These are phyloP conservation scores for Campylomormyrus tamandua DNA, from an alignment of 2,113 vertebrate genomes.

Conservation along the genomic window DNA sequence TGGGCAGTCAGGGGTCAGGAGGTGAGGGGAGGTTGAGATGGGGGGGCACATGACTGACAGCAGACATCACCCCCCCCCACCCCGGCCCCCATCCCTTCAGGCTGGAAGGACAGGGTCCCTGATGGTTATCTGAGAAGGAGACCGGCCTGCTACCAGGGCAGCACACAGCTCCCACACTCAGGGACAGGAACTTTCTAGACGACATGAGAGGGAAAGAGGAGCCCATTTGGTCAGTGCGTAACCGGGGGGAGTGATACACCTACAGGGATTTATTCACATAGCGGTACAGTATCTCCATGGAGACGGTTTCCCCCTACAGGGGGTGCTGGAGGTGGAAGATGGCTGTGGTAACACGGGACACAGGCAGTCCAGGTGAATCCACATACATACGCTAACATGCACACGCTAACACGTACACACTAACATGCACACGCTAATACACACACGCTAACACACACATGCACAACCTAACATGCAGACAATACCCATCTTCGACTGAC, in stretches of 20 bases:
- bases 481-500: too few relatives aligned
- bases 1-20: conserved; percentile 16
- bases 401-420: conserved; percentile 52
- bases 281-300: too few relatives aligned
- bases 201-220: neutral
- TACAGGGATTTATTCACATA: neutral
- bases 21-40: conserved; percentile 29
- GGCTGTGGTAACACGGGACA: neutral
- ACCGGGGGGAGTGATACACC: neutral
- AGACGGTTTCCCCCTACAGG: neutral
- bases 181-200: neutral
- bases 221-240: neutral
- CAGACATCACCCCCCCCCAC: conserved; percentile 73
- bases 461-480: conserved; percentile 50
- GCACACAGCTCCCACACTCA: neutral
- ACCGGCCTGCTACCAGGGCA: conserved; percentile 66
- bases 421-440: conserved; percentile 36
- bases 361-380: neutral
- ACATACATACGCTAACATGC: too few relatives aligned
- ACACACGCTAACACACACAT: neutral
- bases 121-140: conserved; percentile 88
- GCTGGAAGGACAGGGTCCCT: conserved; percentile 70
- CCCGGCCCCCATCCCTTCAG: conserved; percentile 43
- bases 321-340: too few relatives aligned
- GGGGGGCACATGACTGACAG: conserved; percentile 72